These are phyloP conservation scores for Machimus atricapillus DNA, from an alignment of 2,888 invertebrate genomes.

Conservation along the genomic window DNA sequence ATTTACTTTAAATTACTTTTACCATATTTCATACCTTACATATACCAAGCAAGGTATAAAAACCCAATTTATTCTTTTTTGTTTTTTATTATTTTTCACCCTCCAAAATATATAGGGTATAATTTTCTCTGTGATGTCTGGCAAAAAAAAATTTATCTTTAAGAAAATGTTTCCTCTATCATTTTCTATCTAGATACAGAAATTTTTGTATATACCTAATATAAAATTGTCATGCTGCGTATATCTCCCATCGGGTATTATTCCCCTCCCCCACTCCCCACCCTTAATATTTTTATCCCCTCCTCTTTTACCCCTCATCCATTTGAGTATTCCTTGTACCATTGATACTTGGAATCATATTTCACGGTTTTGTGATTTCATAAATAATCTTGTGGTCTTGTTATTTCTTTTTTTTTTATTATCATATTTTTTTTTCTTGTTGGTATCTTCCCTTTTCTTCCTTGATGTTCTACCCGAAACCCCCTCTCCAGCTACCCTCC, in stretches of 20 bases:
- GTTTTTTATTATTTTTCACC: neutral
- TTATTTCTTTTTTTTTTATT: neutral
- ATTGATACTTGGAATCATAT: constrained; percentile 40
- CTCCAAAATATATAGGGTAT: neutral
- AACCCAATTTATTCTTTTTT: neutral
- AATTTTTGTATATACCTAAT: neutral
- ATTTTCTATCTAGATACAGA: neutral
- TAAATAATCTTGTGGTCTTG: constrained; percentile 40
- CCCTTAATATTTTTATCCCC: neutral
- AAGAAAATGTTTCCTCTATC: neutral
- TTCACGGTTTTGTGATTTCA: constrained; percentile 45
- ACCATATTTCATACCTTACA: neutral
- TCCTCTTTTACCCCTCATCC: neutral
- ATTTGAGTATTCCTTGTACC: neutral
- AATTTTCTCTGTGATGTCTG: neutral
- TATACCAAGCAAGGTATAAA: neutral
- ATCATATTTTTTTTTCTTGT: neutral
- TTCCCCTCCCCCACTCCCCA: neutral
- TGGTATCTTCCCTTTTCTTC: neutral
- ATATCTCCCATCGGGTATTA: neutral
- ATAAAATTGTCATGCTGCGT: neutral
- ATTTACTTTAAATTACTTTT: neutral
- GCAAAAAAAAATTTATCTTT: neutral
- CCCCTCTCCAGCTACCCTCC: neutral
- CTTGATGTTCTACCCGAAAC: neutral